Percentiles rank a stretch among this genome's conserved stretches.
Evolutionary conservation across 2,113 vertebrate genomes (phyloP).

Genomic region (Pseudorasbora parva): DNA sequence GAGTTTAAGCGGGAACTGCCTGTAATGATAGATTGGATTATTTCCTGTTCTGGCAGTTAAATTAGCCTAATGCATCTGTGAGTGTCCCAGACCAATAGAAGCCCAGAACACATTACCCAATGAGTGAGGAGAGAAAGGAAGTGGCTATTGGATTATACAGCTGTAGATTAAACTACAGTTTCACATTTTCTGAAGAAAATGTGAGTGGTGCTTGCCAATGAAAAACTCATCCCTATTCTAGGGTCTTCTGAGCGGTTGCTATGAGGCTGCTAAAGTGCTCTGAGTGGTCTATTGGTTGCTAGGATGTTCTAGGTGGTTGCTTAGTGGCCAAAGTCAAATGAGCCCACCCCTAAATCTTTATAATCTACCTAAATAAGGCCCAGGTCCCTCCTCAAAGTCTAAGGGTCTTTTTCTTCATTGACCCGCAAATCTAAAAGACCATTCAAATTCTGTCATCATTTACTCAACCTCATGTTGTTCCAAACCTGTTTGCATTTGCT

Average conservation of each 20-base stretch:
- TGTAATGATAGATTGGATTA: constrained; percentile 55
- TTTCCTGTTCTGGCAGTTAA: constrained; percentile 41
- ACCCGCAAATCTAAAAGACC: too few relatives aligned
- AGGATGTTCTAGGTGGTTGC: background rate
- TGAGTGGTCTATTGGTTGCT: background rate
- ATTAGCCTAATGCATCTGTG: constrained; percentile 52
- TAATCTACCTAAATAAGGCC: background rate
- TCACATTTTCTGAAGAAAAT: constrained; percentile 1
- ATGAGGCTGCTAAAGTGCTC: background rate
- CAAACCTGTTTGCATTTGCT: too few relatives aligned
- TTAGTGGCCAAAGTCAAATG: background rate
- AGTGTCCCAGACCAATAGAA: constrained; percentile 28
- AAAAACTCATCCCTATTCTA: background rate
- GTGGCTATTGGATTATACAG: background rate
- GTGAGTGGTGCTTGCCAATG: background rate
- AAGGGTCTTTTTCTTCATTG: too few relatives aligned
- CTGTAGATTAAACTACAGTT: constrained; percentile 30
- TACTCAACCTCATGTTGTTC: too few relatives aligned
- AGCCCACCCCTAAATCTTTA: background rate
- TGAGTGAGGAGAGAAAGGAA: constrained; percentile 4
- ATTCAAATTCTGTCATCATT: too few relatives aligned
- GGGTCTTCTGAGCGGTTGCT: background rate
- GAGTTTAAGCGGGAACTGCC: background rate
- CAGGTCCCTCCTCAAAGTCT: too few relatives aligned
- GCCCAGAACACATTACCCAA: constrained; percentile 49